These are phyloP conservation scores for Drosophila simulans DNA, from an alignment of 1,140 invertebrate species.

Conservation along the genomic window DNA sequence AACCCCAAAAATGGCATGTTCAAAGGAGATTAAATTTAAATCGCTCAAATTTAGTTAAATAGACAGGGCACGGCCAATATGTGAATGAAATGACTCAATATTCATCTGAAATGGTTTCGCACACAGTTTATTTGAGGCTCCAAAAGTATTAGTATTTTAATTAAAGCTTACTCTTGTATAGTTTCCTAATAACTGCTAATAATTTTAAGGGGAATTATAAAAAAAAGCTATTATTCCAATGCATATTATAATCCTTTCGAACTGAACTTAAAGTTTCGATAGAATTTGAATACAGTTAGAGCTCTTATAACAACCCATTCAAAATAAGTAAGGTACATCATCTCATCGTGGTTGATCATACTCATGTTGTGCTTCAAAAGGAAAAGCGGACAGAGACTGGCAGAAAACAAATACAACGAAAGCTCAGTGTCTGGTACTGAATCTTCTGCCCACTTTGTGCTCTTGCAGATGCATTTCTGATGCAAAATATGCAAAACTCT, in stretches of 20 bases:
- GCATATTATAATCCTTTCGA: conserved; percentile 2
- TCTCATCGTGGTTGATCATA: background rate
- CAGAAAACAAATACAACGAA: conserved; percentile 23
- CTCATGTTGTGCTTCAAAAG: conserved; percentile 5
- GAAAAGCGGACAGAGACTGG: background rate
- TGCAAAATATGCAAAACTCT: conserved; percentile 74
- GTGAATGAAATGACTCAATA: conserved; percentile 25
- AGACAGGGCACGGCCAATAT: conserved; percentile 13
- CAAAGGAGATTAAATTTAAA: conserved; percentile 33
- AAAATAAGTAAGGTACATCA: background rate
- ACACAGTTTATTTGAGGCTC: conserved; percentile 15
- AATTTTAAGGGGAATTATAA: background rate
- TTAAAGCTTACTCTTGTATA: conserved; percentile 22
- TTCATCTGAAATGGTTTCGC: background rate
- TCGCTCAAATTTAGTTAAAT: conserved; percentile 29
- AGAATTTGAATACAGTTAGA: background rate
- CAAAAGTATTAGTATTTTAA: conserved; percentile 40
- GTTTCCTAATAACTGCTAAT: background rate
- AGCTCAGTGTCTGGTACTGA: conserved; percentile 11
- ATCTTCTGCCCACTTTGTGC: conserved; percentile 5
- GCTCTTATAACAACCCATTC: background rate
- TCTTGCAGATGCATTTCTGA: conserved; percentile 58
- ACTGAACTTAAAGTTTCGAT: background rate
- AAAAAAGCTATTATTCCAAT: background rate
- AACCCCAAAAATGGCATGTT: conserved; percentile 57